Evolutionary conservation across 2,888 invertebrate genomes (phyloP).

Genomic region (Epistrophe eligans): DNA sequence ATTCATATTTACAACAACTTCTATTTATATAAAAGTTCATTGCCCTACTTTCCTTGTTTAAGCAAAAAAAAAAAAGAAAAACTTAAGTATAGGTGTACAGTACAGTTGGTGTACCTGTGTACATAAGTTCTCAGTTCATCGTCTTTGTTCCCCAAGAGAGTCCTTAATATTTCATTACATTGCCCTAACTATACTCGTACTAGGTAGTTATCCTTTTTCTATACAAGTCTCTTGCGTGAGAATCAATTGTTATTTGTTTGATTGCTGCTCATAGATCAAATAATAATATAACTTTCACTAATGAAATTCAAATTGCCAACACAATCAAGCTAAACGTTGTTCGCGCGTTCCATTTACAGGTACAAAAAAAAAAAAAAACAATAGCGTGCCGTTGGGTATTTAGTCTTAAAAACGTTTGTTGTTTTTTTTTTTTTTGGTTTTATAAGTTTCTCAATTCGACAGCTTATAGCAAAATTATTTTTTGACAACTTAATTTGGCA

Average conservation of each 20-base stretch:
- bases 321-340: constrained; percentile 53
- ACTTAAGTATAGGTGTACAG: background rate
- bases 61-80: background rate
- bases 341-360: constrained; percentile 20
- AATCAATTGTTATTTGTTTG: constrained; percentile 35
- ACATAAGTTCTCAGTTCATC: background rate
- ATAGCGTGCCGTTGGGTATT: constrained; percentile 3
- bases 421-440: background rate
- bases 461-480: constrained; percentile 25
- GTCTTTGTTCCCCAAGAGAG: background rate
- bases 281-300: constrained; percentile 34
- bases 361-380: background rate
- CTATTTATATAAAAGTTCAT: background rate
- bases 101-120: background rate
- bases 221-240: constrained; percentile 39
- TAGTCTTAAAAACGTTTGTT: constrained; percentile 2
- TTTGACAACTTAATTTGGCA: constrained; percentile 52
- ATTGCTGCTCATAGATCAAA: constrained; percentile 46
- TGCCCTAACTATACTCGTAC: background rate
- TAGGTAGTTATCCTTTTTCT: background rate
- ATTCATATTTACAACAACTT: background rate
- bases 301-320: constrained; percentile 55
- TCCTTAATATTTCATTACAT: constrained; percentile 4
- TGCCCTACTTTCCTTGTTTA: background rate
- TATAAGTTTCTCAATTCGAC: constrained; percentile 64